These are phyloP conservation scores for Odobenus rosmarus DNA, from an alignment of 2,113 vertebrate species.

Conservation along the genomic window DNA sequence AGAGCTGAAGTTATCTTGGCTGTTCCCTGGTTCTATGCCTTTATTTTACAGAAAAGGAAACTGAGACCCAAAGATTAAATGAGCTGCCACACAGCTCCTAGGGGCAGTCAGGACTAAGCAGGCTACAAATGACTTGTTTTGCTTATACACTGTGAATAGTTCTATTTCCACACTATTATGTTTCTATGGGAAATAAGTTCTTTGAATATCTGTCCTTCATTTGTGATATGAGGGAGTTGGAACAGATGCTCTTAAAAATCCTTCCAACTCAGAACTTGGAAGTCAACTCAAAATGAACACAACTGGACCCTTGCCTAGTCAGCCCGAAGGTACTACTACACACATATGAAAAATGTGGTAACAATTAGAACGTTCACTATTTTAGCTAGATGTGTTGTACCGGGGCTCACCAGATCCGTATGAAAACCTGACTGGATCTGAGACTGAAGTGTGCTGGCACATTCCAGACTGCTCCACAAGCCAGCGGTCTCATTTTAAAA, in stretches of 20 bases:
- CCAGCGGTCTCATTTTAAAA: not conserved
- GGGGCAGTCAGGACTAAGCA: not conserved
- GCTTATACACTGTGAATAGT: not conserved
- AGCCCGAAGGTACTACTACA: not conserved
- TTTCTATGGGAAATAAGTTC: not conserved
- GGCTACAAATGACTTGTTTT: not conserved
- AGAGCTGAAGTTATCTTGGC: not conserved
- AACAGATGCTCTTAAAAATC: conserved; percentile 30
- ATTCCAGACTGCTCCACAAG: not conserved
- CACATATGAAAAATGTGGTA: not conserved
- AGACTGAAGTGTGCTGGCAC: not conserved
- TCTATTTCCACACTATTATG: not conserved
- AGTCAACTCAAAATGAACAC: not conserved
- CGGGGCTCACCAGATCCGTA: not conserved
- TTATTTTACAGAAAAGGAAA: conserved; percentile 36
- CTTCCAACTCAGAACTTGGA: conserved; percentile 36
- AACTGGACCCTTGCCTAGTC: not conserved
- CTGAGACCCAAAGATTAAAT: not conserved
- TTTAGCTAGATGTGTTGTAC: not conserved
- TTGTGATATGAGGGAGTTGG: not conserved
- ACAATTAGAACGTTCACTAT: not conserved
- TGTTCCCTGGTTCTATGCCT: not conserved
- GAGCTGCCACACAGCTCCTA: not conserved
- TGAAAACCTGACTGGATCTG: not conserved
- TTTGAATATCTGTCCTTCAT: not conserved